Evolutionary conservation across 2,797 vertebrate genomes (phyloP).

Genomic region (Serranus cabrilla): DNA sequence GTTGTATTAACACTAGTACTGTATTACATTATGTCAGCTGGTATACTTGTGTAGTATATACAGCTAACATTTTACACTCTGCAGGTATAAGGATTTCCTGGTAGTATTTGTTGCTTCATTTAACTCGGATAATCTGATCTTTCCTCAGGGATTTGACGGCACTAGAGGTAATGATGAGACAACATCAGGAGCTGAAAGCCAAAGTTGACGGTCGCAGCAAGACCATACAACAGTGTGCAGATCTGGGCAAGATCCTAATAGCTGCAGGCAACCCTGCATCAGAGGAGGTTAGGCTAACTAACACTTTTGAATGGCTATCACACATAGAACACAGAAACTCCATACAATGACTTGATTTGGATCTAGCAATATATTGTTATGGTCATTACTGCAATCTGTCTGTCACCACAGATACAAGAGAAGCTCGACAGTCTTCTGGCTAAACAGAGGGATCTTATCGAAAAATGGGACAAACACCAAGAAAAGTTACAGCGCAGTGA

Average conservation of each 20-base stretch:
- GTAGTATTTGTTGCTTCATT: background rate
- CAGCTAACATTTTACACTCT: constrained; percentile 13
- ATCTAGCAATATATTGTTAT: constrained; percentile 21
- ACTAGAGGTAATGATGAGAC: constrained; percentile 92
- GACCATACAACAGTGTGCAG: constrained; percentile 91
- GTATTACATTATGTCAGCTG: background rate
- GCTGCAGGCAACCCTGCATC: constrained; percentile 92
- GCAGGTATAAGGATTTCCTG: background rate
- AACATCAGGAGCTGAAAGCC: constrained; percentile 93
- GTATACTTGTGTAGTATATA: background rate
- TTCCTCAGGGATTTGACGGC: constrained; percentile 89
- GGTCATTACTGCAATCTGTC: constrained; percentile 37
- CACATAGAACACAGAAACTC: background rate
- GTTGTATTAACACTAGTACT: background rate
- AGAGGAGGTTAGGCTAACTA: constrained; percentile 87
- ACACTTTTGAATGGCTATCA: constrained; percentile 6
- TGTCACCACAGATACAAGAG: constrained; percentile 89
- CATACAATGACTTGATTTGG: background rate
- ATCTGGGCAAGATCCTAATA: constrained; percentile 92
- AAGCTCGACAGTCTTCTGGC: constrained; percentile 92
- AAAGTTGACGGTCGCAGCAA: constrained; percentile 94
- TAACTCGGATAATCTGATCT: constrained; percentile 23
- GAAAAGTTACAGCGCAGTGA: constrained; percentile 85
- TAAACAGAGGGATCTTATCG: constrained; percentile 90
- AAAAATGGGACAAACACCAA: constrained; percentile 91